Evolutionary conservation across 2,113 vertebrate genomes (phyloP), one percentile per base, ranked within the genome.

Genomic region (Xiphophorus maculatus): DNA sequence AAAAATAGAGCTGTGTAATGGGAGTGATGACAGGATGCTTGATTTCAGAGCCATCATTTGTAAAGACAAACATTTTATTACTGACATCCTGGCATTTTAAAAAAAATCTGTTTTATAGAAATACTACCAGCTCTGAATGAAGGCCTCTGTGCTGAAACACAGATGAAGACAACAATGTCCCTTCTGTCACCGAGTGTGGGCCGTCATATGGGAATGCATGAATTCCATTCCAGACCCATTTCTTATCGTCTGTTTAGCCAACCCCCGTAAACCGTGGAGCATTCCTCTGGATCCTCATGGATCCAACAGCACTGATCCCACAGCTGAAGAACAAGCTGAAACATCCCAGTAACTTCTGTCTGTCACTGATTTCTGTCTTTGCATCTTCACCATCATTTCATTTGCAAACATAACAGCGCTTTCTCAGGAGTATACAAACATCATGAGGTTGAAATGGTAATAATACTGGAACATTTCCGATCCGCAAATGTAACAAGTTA

Each of bases 141-240:
- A 7, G 22, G 22, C 22, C 22, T 58, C 22, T 58, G 51, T 58
- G 25, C 51, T 25, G 51, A 58, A n/a, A 58, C 9, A 58, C 51
- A n/a, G 22, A 58, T 58, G 51, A 58, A 58, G 25, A 25, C 51
- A 58, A 58, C 51, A 58, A 14, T 87, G 83, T 83, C 63, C 68
- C 85, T 70, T 91, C 82, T 93, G 89, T 91, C 73, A 77, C 44
- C 4, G 25, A 66, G 62, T 82, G 92, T 92, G 90, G 91, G 92
- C 73, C 66, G 80, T 79, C 82, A 71, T 83, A 88, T 92, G 89
- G 89, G 87, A 87, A 88, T 87, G 40, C 73, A 86, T 74, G 82
- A 87, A 90, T 88, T 86, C 80, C 88, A 91, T 88, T 87, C 85
- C 85, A 88, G 13, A 42, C 71, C 74, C 74, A 67, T 63, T 84